Base-by-base conservation (phyloP, 2,888 invertebrate genomes). In the Drosophila borborema region DNA sequence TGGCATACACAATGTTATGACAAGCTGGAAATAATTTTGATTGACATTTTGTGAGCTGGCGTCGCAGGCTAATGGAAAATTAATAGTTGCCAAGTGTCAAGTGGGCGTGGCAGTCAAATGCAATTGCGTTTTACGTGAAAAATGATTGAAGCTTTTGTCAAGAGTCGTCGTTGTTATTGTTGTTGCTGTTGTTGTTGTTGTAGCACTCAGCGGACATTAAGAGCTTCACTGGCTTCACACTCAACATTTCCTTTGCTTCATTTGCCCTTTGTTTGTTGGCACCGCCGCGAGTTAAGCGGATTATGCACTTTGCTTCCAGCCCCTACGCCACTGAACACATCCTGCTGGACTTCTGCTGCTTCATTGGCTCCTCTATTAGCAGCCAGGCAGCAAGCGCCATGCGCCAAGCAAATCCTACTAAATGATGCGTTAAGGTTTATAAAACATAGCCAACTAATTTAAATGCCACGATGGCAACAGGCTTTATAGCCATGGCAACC, bases 1-100 rank as follows among this genome's bases (percentile, higher is more conserved):
- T 73, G 71, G 61, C 65, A 59, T 65, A 53, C 65, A 53, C 68
- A 72, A 68, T 80, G 82, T 79, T 79, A 59, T 80, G 82, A 80
- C 82, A 80, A 67, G 82, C 70, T 76, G 55, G 53, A 72, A 78
- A 72, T 65, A 69, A 62, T 46, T 79, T 82, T 82, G 82, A 82
- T 80, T 79, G 80, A 80, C 80, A 79, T 66, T 81, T 45, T 62
- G 67, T 41, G 34, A 54, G 72, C 49, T 31, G 62, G 31, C 48
- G 56, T 38, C 60, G 28, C 60, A 59, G 63, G 66, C 64, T 80
- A 80, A 80, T 80, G 82, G 80, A 80, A 70, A 75, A 79, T 80
- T 80, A 80, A 80, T 82, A 82, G 82, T 82, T 65, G 69, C 36
- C 67, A 51, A 60, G 72, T 48, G 31, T 36, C 51, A 36, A 34